Conservation (phyloP, 2,113 vertebrate genomes). For the Syrmaticus mikado region DNA sequence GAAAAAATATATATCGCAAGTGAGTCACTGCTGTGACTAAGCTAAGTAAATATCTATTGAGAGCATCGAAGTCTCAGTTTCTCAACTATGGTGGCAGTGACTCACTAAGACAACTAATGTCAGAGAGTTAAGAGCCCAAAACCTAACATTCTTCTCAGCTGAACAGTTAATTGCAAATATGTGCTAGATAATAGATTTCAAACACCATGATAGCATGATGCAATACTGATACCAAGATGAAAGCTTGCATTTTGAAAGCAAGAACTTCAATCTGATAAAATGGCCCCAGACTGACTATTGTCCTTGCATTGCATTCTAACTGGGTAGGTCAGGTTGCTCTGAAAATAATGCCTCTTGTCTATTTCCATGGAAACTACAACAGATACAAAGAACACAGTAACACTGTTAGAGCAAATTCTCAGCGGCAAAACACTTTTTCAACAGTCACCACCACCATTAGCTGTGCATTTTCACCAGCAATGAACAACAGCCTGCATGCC, state of each 20-base stretch:
- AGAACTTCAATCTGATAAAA: neutral
- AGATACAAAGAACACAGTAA: too few relatives aligned
- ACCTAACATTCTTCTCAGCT: neutral
- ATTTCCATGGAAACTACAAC: too few relatives aligned
- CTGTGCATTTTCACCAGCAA: too few relatives aligned
- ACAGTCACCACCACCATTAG: too few relatives aligned
- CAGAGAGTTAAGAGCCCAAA: neutral
- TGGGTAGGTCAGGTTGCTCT: too few relatives aligned
- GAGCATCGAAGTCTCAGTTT: neutral
- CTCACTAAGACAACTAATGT: neutral
- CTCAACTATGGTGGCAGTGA: neutral
- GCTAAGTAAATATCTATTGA: conserved; percentile 23
- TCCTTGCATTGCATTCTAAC: neutral
- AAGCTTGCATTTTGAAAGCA: neutral
- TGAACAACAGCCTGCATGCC: neutral
- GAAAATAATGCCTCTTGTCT: too few relatives aligned
- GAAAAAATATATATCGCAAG: neutral
- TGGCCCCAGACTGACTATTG: neutral
- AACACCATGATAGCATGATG: neutral
- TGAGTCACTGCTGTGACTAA: conserved; percentile 62
- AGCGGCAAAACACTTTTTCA: too few relatives aligned
- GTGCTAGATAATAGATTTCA: neutral
- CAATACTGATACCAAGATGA: neutral
- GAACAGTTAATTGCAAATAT: neutral
- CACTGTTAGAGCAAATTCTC: too few relatives aligned